Evolutionary conservation across 2,888 invertebrate species (phyloP).

Genomic region (Cactoblastis cactorum): DNA sequence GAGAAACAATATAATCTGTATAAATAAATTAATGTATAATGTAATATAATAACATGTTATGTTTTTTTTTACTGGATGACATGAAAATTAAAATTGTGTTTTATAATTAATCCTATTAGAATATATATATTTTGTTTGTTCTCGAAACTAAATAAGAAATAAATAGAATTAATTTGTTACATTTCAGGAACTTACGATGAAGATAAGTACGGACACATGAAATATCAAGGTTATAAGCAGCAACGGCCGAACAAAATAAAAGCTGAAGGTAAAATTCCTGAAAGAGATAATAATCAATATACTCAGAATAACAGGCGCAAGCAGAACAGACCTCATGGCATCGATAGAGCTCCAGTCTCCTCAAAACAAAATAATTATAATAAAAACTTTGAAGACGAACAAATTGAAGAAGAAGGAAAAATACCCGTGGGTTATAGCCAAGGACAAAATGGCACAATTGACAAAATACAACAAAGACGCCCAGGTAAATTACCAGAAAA

Average conservation of each 20-base stretch:
- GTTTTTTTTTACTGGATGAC: too few relatives aligned
- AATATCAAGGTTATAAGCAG: conserved; percentile 34
- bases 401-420: background rate
- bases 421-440: background rate
- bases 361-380: background rate
- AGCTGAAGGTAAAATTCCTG: conserved; percentile 17
- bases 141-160: too few relatives aligned
- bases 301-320: conserved; percentile 1
- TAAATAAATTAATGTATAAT: too few relatives aligned
- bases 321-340: conserved; percentile 4
- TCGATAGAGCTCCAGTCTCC: conserved; percentile 5
- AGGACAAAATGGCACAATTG: background rate
- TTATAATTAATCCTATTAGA: too few relatives aligned
- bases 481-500: background rate
- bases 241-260: conserved; percentile 12
- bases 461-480: background rate
- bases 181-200: conserved; percentile 58
- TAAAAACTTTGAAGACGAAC: background rate
- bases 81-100: too few relatives aligned
- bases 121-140: too few relatives aligned
- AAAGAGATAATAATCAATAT: conserved; percentile 6
- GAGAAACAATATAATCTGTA: too few relatives aligned
- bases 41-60: too few relatives aligned
- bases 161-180: background rate
- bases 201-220: conserved; percentile 54